These are phyloP conservation scores for Ophiothrix spiculata DNA, from an alignment of 35 echinoderm and acorn worm species.

Conservation along the genomic window DNA sequence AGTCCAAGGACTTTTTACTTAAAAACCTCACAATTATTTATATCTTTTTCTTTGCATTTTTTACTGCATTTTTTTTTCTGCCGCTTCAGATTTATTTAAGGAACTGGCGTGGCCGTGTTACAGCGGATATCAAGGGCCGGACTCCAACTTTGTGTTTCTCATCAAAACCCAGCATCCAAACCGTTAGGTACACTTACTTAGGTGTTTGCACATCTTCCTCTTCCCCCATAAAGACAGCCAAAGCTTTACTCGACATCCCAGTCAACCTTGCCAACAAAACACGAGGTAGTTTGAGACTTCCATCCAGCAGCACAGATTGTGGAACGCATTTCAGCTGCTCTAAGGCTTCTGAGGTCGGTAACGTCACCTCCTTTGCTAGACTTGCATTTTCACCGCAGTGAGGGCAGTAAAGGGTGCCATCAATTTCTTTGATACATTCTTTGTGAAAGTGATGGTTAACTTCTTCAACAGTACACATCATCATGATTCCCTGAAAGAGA, in stretches of 20 bases:
- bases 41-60: no score
- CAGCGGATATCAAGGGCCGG: no score
- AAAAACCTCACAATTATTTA: no score
- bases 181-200: neutral
- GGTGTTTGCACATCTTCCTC: neutral
- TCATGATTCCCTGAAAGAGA: slow-evolving; percentile 57
- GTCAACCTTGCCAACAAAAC: slow-evolving; percentile 53
- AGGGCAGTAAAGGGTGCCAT: slow-evolving; percentile 90
- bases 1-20: no score
- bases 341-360: slow-evolving; percentile 39
- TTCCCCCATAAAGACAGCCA: neutral
- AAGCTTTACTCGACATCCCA: slow-evolving; percentile 16
- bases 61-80: no score
- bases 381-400: slow-evolving; percentile 86
- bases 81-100: no score
- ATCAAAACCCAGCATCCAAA: no score
- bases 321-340: slow-evolving; percentile 48
- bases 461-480: slow-evolving; percentile 72
- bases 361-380: slow-evolving; percentile 53
- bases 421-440: slow-evolving; percentile 84
- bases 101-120: no score
- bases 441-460: slow-evolving; percentile 84
- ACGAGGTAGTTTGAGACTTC: slow-evolving; percentile 61
- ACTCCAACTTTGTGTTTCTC: no score
- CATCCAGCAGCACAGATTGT: slow-evolving; percentile 50